A percentile compares a stretch with the other conserved stretches of the same genome.
These are phyloP conservation scores for Calephelis virginiensis DNA, from an alignment of 1,140 invertebrate genomes.

Conservation along the genomic window DNA sequence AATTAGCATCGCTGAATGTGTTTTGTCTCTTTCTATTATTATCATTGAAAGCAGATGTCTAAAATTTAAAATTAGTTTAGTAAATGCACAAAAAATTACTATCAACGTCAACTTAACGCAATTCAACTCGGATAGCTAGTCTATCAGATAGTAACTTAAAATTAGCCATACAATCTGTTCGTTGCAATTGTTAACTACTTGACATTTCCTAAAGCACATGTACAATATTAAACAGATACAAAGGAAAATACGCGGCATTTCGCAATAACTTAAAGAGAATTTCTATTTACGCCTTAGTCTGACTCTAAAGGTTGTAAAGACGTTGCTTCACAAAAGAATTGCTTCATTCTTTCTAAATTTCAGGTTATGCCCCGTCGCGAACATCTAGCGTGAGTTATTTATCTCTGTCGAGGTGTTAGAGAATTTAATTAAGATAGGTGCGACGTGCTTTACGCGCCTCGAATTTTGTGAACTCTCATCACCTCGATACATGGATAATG, in stretches of 20 bases:
- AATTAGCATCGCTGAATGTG: too few relatives aligned
- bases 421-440: conserved; percentile 71
- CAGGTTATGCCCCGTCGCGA: conserved; percentile 37
- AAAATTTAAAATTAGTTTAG: too few relatives aligned
- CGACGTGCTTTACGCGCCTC: conserved; percentile 53
- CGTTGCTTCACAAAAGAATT: conserved; percentile 48
- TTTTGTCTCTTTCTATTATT: too few relatives aligned
- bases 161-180: conserved; percentile 8
- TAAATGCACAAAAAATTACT: too few relatives aligned
- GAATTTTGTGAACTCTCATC: conserved; percentile 48
- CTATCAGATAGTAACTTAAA: background rate
- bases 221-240: conserved; percentile 25
- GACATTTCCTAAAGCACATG: conserved; percentile 18
- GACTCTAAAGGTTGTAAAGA: conserved; percentile 29
- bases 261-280: conserved; percentile 27
- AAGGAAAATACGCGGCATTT: conserved; percentile 20
- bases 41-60: too few relatives aligned
- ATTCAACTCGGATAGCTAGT: background rate
- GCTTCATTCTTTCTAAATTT: conserved; percentile 60
- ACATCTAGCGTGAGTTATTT: conserved; percentile 54
- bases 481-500: conserved; percentile 41
- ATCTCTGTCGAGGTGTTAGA: conserved; percentile 60
- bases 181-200: background rate
- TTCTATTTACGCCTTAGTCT: conserved; percentile 29
- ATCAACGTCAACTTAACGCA: background rate